These are phyloP conservation scores for Clarias macrocephalus DNA, from an alignment of 2,113 vertebrate genomes.

Conservation along the genomic window DNA sequence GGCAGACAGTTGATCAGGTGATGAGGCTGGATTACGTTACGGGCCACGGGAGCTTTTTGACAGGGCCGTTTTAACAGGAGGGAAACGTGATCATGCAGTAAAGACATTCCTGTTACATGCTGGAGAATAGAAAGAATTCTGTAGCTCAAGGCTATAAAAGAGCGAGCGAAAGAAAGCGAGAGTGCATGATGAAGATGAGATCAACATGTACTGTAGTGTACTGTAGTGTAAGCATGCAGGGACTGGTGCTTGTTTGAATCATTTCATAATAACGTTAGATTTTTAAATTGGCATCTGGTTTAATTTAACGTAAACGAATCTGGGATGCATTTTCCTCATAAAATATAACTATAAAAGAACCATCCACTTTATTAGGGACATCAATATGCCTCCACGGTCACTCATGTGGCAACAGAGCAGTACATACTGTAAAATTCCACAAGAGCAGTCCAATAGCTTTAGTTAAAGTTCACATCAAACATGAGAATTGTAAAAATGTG, in stretches of 20 bases:
- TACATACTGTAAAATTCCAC: background rate
- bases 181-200: background rate
- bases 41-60: constrained; percentile 14
- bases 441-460: background rate
- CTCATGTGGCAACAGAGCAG: background rate
- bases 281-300: background rate
- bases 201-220: background rate
- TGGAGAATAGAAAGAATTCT: constrained; percentile 46
- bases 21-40: background rate
- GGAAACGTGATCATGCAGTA: constrained; percentile 32
- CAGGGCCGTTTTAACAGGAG: constrained; percentile 10
- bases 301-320: background rate
- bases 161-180: background rate
- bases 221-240: background rate
- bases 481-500: background rate
- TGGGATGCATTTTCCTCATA: background rate
- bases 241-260: background rate
- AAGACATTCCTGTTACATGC: constrained; percentile 25
- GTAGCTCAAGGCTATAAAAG: constrained; percentile 38
- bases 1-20: background rate
- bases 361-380: background rate
- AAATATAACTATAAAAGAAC: background rate
- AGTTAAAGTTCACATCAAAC: background rate
- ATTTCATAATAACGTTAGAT: background rate
- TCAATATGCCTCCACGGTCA: background rate